Evolutionary conservation across 2,113 vertebrate genomes (phyloP), one percentile per base, ranked within the genome.

Genomic region (Neoarius graeffei): DNA sequence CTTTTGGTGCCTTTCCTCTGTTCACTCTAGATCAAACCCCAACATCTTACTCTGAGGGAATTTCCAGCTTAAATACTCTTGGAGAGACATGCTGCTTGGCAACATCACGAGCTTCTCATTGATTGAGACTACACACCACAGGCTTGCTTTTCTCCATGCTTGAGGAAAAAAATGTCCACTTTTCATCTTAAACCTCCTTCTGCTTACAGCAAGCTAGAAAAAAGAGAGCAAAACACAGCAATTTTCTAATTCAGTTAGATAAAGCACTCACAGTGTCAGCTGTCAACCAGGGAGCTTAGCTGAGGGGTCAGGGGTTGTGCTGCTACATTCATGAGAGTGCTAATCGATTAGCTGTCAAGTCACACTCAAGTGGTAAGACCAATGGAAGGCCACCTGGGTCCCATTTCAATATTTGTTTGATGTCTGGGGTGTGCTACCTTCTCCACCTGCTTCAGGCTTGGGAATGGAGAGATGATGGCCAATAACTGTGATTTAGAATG

Each of bases 281-380:
- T 97, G 97, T 98, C 97, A 97, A 96, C 95, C 95, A 94, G 95
- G 92, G 94, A 95, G 96, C 97, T 96, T 94, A 96, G 95, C 50
- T 77, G 90, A 52, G 87, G 94, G 91, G 97, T 99, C 97, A 97
- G 94, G 96, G 97, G 97, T 97, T 96, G 94, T 92, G 27, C 91
- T 94, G 96, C 96, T 93, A 95, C 96, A 96, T 93, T 96, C 96
- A 96, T 94, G 94, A 95, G 94, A 96, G 97, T 96, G 94, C 96
- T 97, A 98, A 99, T 99, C 98, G 98, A 99, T 99, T 99, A 98
- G 96, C 97, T 97, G 97, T 97, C 97, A 98, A 96, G 96, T 95
- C 95, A 96, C 97, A 94, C 97, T 97, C 95, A 93, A 94, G 95
- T 95, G 90, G 94, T 96, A 95, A 96, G 96, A 96, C 96, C 95